phyloP scores from a whole-genome alignment of 2,797 vertebrate species.

The Squalus acanthias region DNA sequence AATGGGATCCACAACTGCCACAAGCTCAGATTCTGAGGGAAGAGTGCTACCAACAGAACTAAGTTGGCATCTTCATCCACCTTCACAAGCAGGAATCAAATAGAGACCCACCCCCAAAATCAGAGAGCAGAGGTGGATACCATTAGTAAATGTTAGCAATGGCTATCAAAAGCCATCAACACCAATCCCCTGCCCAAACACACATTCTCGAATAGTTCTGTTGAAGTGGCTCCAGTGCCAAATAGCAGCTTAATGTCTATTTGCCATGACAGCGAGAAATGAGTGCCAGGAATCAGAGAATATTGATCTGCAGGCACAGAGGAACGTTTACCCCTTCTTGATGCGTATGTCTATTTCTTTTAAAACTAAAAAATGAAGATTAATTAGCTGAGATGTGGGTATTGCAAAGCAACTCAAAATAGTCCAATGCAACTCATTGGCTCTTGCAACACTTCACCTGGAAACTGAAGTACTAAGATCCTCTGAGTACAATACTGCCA shows the following conservation, averaged over 20 bases:
- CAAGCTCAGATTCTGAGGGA: background rate
- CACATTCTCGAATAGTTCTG: background rate
- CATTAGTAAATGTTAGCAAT: background rate
- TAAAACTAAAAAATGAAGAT: background rate
- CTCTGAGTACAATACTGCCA: background rate
- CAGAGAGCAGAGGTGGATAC: too few species aligned
- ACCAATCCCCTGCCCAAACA: background rate
- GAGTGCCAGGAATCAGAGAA: background rate
- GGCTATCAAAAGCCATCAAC: background rate
- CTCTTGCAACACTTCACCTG: background rate
- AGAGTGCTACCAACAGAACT: background rate
- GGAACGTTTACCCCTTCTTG: background rate
- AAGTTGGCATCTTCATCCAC: background rate
- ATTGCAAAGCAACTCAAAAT: background rate
- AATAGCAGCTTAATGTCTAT: background rate
- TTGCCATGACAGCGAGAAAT: background rate
- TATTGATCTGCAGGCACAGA: background rate
- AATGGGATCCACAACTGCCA: background rate
- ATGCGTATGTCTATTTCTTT: too few species aligned
- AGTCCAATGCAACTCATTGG: background rate
- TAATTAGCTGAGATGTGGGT: background rate
- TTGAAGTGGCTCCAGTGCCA: background rate
- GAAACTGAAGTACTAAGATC: background rate
- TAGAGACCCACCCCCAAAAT: too few species aligned
- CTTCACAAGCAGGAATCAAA: background rate